Base-by-base conservation (phyloP, 53 echinoderm and acorn worm genomes). In the Hippasteria phrygiana region DNA sequence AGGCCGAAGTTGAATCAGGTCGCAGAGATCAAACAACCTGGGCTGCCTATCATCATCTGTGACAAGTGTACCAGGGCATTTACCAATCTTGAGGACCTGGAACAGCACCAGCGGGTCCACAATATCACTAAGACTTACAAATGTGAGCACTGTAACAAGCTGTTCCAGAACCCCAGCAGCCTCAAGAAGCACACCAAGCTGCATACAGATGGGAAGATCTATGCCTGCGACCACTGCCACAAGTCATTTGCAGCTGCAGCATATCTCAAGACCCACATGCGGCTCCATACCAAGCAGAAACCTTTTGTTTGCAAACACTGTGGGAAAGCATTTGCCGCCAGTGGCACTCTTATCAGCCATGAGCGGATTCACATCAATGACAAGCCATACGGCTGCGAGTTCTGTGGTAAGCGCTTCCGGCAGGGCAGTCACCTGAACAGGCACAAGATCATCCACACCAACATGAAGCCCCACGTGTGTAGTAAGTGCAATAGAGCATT, bases 321-420 rank as follows among this genome's bases (percentile, higher is more conserved):
- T 55, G 73, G 80, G 50, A 91, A 91, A 62, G 62, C 84, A 17
- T 91, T 91, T 18, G 88, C 72, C 20, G 71, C 88, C 38, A 87
- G 79, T 11, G 87, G 85, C 0, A 80, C 80, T 14, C 74, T 91
- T 4, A 87, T 79, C 0, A 78, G 91, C 63, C 91, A 91, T 46
- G 73, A 80, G 74, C 46, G 87, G 43, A 84, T 88, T 17, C 91
- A 91, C 62, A 88, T 88, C 42, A 88, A 88, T n/a, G 91, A 88
- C 47, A 91, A 91, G 70, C 73, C 91, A 0, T 91, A 79, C 80
- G 80, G 87, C 28, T 91, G 91, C 56, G 72, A 80, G 88, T 46
- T 73, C 46, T 91, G 91, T 29, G 91, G 91, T 36, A 91, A 91
- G 38, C 79, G 91, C 73, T 91, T 91, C 27, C 72, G 91, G 37